These are phyloP conservation scores for Dendrolimus punctatus DNA, from an alignment of 1,140 invertebrate genomes.

Conservation along the genomic window DNA sequence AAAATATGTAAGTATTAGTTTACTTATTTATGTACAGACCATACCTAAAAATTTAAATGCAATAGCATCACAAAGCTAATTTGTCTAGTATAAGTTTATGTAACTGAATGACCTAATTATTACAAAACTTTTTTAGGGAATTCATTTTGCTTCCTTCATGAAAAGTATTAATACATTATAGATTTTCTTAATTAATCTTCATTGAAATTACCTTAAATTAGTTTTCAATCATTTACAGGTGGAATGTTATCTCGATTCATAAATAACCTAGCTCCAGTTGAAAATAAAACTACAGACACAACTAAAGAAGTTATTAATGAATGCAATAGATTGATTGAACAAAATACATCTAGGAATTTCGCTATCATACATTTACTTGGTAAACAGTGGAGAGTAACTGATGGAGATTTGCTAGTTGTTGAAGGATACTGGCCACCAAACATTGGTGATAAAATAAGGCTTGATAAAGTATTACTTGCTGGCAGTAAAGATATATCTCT, in stretches of 20 bases:
- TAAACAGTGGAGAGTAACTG: conserved; percentile 90
- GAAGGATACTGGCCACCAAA: conserved; percentile 89
- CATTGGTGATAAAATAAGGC: conserved; percentile 84
- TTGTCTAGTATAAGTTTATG: too few relatives aligned
- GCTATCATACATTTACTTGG: conserved; percentile 88
- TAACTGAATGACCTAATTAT: too few relatives aligned
- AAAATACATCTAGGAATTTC: conserved; percentile 83
- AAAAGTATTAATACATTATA: too few relatives aligned
- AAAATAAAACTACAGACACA: conserved; percentile 30
- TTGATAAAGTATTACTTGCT: conserved; percentile 91
- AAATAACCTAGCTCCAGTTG: conserved; percentile 30
- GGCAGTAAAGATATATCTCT: conserved; percentile 90
- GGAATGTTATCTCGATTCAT: conserved; percentile 49
- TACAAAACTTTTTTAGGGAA: too few relatives aligned
- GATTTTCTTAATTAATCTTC: too few relatives aligned
- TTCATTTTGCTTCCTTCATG: too few relatives aligned
- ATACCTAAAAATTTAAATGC: neutral
- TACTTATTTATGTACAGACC: too few relatives aligned
- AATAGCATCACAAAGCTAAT: too few relatives aligned
- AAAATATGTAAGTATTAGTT: too few relatives aligned
- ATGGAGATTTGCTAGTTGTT: conserved; percentile 88
- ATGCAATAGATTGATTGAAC: conserved; percentile 57
- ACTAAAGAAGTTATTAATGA: conserved; percentile 53
- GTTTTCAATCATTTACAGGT: too few relatives aligned
- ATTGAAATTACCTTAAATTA: too few relatives aligned